phyloP scores from a whole-genome alignment of 2,797 vertebrate species.

The Crax fasciolata region DNA sequence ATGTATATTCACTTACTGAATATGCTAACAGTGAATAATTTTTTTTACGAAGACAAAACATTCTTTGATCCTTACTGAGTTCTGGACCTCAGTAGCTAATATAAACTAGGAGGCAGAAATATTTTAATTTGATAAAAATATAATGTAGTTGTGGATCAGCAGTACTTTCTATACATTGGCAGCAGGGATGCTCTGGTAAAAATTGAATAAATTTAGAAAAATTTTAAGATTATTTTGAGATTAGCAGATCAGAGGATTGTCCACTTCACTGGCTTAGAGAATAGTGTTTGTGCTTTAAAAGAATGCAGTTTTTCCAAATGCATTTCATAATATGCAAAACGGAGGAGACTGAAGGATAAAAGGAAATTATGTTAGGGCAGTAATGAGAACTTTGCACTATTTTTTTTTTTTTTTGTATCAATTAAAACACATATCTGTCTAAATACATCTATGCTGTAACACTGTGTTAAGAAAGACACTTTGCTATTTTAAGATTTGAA shows the following conservation, averaged over 20 bases:
- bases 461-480: neutral
- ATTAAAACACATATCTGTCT: neutral
- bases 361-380: neutral
- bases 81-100: neutral
- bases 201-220: neutral
- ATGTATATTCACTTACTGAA: neutral
- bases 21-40: neutral
- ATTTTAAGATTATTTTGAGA: neutral
- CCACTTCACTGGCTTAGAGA: neutral
- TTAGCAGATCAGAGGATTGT: neutral
- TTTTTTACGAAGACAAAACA: neutral
- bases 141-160: neutral
- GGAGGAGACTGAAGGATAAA: neutral
- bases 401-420: neutral
- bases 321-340: neutral
- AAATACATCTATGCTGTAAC: neutral
- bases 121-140: neutral
- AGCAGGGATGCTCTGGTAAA: neutral
- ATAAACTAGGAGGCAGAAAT: neutral
- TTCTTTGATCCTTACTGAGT: neutral
- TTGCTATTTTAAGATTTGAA: neutral
- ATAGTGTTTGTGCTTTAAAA: rapidly evolving
- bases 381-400: neutral
- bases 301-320: neutral
- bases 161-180: neutral